phyloP scores from a whole-genome alignment of 2,888 invertebrate species.

The Galerucella calmariensis region DNA sequence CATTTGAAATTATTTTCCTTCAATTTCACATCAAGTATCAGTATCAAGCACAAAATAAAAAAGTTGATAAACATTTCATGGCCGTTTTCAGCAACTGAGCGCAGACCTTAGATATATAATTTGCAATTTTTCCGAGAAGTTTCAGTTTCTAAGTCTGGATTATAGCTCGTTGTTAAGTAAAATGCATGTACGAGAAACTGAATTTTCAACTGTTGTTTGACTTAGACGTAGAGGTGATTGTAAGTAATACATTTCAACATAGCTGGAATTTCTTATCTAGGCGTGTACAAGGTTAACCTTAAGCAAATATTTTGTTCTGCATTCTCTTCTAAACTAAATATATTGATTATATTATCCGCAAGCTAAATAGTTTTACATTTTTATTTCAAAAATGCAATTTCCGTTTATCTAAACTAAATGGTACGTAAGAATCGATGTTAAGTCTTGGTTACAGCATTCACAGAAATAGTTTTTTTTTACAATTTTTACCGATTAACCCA shows the following conservation, averaged over 20 bases:
- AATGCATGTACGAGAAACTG: too few species aligned
- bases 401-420: conserved; percentile 6
- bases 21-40: too few species aligned
- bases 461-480: neutral
- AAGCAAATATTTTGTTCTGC: conserved; percentile 13
- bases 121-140: too few species aligned
- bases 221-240: too few species aligned
- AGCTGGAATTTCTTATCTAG: neutral
- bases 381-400: neutral
- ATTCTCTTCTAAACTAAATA: conserved; percentile 8
- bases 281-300: neutral
- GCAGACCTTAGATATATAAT: too few species aligned
- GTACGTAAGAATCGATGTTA: conserved; percentile 16
- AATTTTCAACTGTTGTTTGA: too few species aligned
- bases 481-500: conserved; percentile 74
- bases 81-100: too few species aligned
- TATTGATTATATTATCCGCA: conserved; percentile 2
- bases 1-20: too few species aligned
- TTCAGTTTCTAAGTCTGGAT: too few species aligned
- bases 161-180: too few species aligned
- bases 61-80: too few species aligned
- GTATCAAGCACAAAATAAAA: too few species aligned
- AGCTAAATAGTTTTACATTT: neutral
- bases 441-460: conserved; percentile 4
- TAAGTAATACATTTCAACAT: neutral